A percentile compares a stretch with the other conserved stretches of the same genome.
These are phyloP conservation scores for Streblospio benedicti DNA, from an alignment of 1,140 invertebrate species.

Conservation along the genomic window DNA sequence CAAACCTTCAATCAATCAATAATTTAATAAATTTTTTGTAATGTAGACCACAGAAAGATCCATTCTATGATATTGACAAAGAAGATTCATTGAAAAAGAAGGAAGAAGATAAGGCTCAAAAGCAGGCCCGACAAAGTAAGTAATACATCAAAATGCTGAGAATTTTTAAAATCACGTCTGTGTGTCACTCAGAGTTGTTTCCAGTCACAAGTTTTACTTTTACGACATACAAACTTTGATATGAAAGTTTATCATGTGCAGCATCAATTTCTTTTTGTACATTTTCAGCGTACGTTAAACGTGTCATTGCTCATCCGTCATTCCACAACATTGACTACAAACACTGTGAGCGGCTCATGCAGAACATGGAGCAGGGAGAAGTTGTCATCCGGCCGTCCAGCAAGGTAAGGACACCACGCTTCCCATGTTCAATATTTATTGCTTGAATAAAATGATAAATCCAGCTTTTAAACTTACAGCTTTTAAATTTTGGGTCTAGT, in stretches of 20 bases:
- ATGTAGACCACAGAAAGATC: slow-evolving; percentile 74
- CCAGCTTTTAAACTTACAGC: no score
- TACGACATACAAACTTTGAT: background rate
- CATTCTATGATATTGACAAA: slow-evolving; percentile 80
- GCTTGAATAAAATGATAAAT: background rate
- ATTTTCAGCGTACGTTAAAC: slow-evolving; percentile 59
- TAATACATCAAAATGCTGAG: background rate
- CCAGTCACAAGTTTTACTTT: background rate
- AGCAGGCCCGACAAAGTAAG: slow-evolving; percentile 41
- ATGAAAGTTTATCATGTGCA: background rate
- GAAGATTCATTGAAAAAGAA: slow-evolving; percentile 72
- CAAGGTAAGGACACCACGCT: slow-evolving; percentile 55
- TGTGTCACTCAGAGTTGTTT: background rate
- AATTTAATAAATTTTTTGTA: no score
- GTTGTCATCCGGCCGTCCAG: slow-evolving; percentile 92
- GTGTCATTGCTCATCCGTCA: slow-evolving; percentile 93
- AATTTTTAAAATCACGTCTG: background rate
- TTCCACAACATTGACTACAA: slow-evolving; percentile 94
- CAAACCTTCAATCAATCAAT: no score
- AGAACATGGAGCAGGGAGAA: slow-evolving; percentile 88
- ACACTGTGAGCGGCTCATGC: slow-evolving; percentile 84
- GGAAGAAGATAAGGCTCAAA: slow-evolving; percentile 71
- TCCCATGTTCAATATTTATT: background rate
- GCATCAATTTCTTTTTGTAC: background rate
- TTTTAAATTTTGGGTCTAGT: no score